These are phyloP conservation scores for Microtus ochrogaster DNA, from an alignment of 2,113 vertebrate genomes.

Conservation along the genomic window DNA sequence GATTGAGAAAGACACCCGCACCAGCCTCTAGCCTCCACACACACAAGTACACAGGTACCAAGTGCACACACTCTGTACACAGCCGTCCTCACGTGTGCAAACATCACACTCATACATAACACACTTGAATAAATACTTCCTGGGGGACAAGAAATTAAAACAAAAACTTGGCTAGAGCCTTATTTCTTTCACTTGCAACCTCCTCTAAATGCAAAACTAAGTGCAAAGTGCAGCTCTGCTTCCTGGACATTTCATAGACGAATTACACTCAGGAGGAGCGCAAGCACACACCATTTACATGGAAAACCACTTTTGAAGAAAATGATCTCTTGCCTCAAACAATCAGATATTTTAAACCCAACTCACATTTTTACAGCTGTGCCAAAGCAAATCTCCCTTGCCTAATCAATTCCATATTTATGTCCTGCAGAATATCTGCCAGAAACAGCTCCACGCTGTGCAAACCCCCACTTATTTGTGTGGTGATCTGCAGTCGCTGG, in stretches of 20 bases:
- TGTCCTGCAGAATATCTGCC: too few relatives aligned
- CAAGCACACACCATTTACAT: neutral
- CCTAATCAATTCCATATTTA: too few relatives aligned
- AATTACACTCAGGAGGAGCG: neutral
- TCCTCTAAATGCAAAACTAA: constrained; percentile 16
- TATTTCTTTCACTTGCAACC: neutral
- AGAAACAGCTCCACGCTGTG: too few relatives aligned
- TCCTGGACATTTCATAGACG: neutral
- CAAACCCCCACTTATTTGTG: neutral
- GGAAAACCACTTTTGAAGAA: neutral
- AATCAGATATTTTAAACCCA: too few relatives aligned
- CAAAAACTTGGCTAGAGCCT: neutral
- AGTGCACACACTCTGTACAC: too few relatives aligned
- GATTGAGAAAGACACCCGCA: too few relatives aligned
- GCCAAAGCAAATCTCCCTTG: too few relatives aligned
- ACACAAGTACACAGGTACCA: neutral
- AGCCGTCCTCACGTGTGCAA: neutral
- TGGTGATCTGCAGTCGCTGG: neutral
- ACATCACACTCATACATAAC: neutral
- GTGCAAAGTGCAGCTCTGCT: neutral
- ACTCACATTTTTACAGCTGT: too few relatives aligned
- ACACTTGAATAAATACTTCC: neutral
- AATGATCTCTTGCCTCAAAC: too few relatives aligned
- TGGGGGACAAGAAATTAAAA: neutral
- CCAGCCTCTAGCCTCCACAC: neutral